Percentiles rank a stretch among this genome's conserved stretches.
Conservation (phyloP, 2,888 invertebrate species). For the Drosophila anomalata region DNA sequence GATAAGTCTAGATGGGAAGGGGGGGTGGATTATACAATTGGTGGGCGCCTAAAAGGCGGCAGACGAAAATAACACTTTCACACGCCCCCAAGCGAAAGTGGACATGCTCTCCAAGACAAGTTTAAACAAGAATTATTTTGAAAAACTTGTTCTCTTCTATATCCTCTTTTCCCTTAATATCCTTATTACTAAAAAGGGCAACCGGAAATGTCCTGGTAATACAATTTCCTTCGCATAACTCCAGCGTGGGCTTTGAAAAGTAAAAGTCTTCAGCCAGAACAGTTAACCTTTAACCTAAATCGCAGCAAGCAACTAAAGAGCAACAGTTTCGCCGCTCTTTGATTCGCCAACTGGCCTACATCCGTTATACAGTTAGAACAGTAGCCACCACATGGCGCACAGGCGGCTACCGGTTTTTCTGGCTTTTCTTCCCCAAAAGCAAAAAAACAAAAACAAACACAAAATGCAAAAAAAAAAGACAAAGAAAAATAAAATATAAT, state of each 20-base stretch:
- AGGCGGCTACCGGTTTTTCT: conserved; percentile 60
- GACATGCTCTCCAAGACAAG: not conserved
- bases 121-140: too few species aligned
- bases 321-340: conserved; percentile 66
- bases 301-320: conserved; percentile 63
- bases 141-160: too few species aligned
- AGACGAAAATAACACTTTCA: conserved; percentile 45
- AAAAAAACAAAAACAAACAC: conserved; percentile 2
- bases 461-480: conserved; percentile 30
- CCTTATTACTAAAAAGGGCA: not conserved
- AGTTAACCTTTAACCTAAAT: conserved; percentile 76
- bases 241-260: conserved; percentile 48
- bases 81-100: not conserved
- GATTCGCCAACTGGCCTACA: conserved; percentile 19
- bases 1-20: conserved; percentile 28
- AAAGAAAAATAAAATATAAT: conserved; percentile 24
- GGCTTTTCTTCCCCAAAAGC: conserved; percentile 36
- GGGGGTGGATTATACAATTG: conserved; percentile 31
- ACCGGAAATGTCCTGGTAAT: not conserved
- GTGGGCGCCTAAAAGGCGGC: conserved; percentile 70
- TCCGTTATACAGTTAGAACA: conserved; percentile 48
- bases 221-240: conserved; percentile 3
- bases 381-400: conserved; percentile 33
- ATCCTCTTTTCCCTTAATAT: too few species aligned
- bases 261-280: conserved; percentile 61